Evolutionary conservation across 2,888 invertebrate genomes (phyloP).

Genomic region (Hypercompe scribonia): DNA sequence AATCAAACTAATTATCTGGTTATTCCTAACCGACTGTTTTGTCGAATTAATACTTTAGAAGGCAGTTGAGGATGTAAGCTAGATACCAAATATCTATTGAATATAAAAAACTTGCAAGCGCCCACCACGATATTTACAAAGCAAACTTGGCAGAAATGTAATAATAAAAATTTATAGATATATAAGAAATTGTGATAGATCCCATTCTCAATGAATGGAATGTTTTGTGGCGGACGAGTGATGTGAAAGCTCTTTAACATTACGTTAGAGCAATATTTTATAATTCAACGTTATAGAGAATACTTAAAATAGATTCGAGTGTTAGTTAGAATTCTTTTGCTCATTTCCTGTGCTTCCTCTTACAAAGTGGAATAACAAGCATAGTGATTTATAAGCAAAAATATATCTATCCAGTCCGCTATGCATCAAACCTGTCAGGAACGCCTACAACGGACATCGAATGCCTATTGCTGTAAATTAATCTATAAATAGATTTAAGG

Average conservation of each 20-base stretch:
- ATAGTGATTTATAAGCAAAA: neutral
- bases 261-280: neutral
- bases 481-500: neutral
- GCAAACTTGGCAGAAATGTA: neutral
- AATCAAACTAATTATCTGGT: too few species aligned
- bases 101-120: slow-evolving; percentile 2
- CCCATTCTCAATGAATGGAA: neutral
- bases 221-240: neutral
- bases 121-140: neutral
- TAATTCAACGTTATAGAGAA: neutral
- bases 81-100: neutral
- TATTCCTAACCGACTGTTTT: neutral
- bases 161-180: slow-evolving; percentile 3
- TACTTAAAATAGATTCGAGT: slow-evolving; percentile 1
- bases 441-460: too few species aligned
- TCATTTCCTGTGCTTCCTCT: neutral
- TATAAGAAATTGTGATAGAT: neutral
- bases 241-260: neutral
- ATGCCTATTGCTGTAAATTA: neutral
- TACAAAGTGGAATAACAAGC: neutral
- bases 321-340: neutral
- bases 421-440: neutral
- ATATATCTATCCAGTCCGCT: neutral
- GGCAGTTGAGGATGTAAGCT: neutral
- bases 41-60: neutral